Conservation (phyloP, 2,113 vertebrate genomes). For the Gallinago undulata region DNA sequence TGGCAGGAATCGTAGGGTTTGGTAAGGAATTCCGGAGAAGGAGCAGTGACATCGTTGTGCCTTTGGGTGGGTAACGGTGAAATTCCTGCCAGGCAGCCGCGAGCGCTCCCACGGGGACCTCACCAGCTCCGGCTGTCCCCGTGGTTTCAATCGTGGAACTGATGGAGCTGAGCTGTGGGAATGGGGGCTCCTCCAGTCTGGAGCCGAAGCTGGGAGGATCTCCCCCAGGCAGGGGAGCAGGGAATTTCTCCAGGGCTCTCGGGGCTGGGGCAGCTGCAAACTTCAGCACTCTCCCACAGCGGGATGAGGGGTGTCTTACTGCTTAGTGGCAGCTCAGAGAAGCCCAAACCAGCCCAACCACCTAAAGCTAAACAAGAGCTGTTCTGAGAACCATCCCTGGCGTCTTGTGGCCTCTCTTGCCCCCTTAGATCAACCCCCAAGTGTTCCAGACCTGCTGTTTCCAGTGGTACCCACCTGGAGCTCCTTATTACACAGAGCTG, state of each 20-base stretch:
- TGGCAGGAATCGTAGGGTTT: neutral
- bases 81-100: accelerated
- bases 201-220: neutral
- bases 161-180: neutral
- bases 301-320: neutral
- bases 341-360: neutral
- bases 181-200: neutral
- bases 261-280: neutral
- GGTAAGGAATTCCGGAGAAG: neutral
- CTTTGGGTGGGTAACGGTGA: neutral
- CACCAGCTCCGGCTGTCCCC: no score
- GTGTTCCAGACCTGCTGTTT: neutral
- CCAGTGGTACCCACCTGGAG: neutral
- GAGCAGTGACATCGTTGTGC: neutral
- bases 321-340: neutral
- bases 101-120: neutral
- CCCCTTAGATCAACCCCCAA: neutral
- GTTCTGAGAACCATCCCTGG: neutral
- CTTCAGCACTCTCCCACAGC: neutral
- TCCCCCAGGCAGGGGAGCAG: neutral
- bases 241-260: neutral
- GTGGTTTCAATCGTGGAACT: neutral
- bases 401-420: accelerated
- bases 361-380: neutral
- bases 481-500: neutral